Base-by-base conservation (phyloP, 1,140 invertebrate genomes). In the Wiebesia pumilae region DNA sequence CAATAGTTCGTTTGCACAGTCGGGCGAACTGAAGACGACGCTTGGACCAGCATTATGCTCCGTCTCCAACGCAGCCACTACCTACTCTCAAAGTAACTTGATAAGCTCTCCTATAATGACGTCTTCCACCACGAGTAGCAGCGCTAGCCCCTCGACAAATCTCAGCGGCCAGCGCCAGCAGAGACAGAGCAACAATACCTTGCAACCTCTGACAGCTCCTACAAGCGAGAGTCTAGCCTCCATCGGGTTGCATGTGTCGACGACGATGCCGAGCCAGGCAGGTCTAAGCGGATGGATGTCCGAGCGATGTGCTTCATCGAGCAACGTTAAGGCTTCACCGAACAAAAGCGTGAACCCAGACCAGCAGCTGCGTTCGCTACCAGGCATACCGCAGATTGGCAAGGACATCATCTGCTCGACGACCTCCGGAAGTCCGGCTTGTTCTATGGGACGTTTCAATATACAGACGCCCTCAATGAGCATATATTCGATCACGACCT, bases 381-480 rank as follows among this genome's bases (percentile, higher is more conserved):
- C 87, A 4, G 83, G 84, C 0, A 80, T 86, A 51, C 84, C 87
- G 0, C 87, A 87, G 3, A 87, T 84, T 47, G 62, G 87, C 69
- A 85, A 90, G 54, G 62, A 87, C 69, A 73, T 65, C 58, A 35
- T 84, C 10, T 88, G 87, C 54, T 83, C 88, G 0, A 71, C 87
- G 27, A 85, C 88, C 0, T 24, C 87, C 14, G n/a, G 85, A 4
- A 87, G 58, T 83, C 83, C 87, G 9, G 16, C 83, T 2, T 84
- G 62, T 47, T 88, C 90, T 16, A 43, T 90, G 82, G 78, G 89
- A 19, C 89, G 89, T 16, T 91, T 91, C 35, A 90, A 75, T 43
- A 84, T 92, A 0, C 92, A 92, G 84, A 89, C 91, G 0, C 90
- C 91, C 0, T 83, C 90, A 3, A 91, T 92, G 88, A 93, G 91